Percentiles rank a stretch among this genome's conserved stretches.
These are phyloP conservation scores for Ridgeia piscesae DNA, from an alignment of 1,140 invertebrate genomes.

Conservation along the genomic window DNA sequence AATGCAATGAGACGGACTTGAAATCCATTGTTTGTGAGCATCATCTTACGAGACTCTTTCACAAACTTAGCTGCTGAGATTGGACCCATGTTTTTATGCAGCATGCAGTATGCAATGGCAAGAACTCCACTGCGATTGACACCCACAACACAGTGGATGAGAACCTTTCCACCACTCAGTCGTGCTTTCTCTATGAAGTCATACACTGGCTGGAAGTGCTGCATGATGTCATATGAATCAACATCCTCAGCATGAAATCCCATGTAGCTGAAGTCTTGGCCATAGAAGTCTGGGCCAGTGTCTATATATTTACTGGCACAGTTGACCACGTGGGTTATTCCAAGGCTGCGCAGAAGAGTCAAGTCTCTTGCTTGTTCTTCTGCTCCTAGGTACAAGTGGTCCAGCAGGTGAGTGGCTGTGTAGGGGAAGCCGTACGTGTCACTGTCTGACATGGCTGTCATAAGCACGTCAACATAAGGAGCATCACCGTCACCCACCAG, in stretches of 20 bases:
- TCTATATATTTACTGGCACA: slow-evolving; percentile 26
- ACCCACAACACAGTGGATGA: slow-evolving; percentile 30
- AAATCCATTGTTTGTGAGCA: slow-evolving; percentile 29
- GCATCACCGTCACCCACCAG: not conserved
- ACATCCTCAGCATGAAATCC: slow-evolving; percentile 30
- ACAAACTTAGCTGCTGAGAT: slow-evolving; percentile 25
- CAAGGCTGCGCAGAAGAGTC: slow-evolving; percentile 14
- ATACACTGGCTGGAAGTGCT: slow-evolving; percentile 28
- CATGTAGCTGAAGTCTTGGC: slow-evolving; percentile 22
- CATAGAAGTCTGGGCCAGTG: slow-evolving; percentile 23
- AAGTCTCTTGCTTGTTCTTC: slow-evolving; percentile 26
- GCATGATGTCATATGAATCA: slow-evolving; percentile 27
- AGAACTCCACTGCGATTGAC: slow-evolving; percentile 31
- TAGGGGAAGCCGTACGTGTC: slow-evolving; percentile 11
- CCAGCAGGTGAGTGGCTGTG: slow-evolving; percentile 21
- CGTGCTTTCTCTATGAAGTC: slow-evolving; percentile 28
- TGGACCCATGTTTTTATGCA: slow-evolving; percentile 28
- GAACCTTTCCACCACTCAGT: slow-evolving; percentile 24
- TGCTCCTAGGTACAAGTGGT: slow-evolving; percentile 25
- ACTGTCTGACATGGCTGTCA: not conserved
- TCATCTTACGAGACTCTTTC: slow-evolving; percentile 21
- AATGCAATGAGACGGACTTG: slow-evolving; percentile 22
- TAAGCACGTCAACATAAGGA: not conserved
- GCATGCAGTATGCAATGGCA: slow-evolving; percentile 26
- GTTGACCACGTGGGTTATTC: slow-evolving; percentile 31